These are phyloP conservation scores for Nymphalis io DNA, from an alignment of 1,140 invertebrate species.

Conservation along the genomic window DNA sequence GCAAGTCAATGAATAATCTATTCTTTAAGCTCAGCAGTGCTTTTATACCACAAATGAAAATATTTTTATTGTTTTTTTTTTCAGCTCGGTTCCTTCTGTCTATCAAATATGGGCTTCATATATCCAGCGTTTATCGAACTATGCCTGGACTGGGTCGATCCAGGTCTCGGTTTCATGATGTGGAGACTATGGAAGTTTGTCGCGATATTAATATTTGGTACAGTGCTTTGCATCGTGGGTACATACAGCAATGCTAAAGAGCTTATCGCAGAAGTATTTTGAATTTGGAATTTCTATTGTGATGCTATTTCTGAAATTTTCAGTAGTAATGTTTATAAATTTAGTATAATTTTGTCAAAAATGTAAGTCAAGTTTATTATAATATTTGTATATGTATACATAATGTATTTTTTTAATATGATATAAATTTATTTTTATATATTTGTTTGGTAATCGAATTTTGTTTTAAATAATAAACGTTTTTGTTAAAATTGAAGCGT, in stretches of 20 bases:
- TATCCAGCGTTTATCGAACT: conserved; percentile 93
- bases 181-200: conserved; percentile 86
- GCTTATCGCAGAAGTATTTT: conserved; percentile 71
- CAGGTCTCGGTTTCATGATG: conserved; percentile 81
- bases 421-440: not conserved
- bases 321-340: not conserved
- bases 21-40: no score
- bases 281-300: not conserved
- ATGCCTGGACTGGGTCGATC: conserved; percentile 84
- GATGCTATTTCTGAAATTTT: not conserved
- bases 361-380: no score
- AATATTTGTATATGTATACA: not conserved
- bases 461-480: not conserved
- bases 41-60: not conserved
- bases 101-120: conserved; percentile 91
- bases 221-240: conserved; percentile 87
- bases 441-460: not conserved
- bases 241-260: conserved; percentile 86
- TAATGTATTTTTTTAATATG: not conserved
- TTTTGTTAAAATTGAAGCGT: not conserved
- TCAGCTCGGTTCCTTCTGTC: conserved; percentile 82
- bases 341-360: not conserved
- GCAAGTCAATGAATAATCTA: no score
- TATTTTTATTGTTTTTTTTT: not conserved
- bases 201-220: conserved; percentile 84